Conservation (phyloP, 1,140 invertebrate species). For the Limonius californicus region DNA sequence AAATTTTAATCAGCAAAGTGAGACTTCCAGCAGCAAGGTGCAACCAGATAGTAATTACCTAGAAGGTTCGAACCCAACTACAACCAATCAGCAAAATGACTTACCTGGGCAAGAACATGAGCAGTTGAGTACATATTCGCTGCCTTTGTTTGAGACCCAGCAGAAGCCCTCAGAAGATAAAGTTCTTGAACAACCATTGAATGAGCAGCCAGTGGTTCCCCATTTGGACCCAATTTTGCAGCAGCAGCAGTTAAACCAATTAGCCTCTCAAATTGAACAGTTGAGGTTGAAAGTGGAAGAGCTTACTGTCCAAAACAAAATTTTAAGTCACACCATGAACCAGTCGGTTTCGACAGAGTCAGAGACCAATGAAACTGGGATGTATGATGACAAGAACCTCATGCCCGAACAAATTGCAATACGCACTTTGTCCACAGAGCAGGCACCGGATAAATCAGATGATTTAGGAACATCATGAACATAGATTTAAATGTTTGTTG, state of each 20-base stretch:
- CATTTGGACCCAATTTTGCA: conserved; percentile 29
- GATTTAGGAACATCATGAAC: too few relatives aligned
- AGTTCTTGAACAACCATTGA: not conserved
- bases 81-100: not conserved
- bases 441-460: not conserved
- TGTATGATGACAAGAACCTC: not conserved
- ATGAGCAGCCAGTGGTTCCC: not conserved
- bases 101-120: too few relatives aligned
- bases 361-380: not conserved
- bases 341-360: not conserved
- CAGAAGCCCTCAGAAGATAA: not conserved
- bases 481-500: too few relatives aligned
- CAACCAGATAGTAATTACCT: not conserved
- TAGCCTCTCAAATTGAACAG: conserved; percentile 42
- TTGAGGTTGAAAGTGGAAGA: conserved; percentile 38
- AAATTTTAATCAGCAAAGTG: not conserved
- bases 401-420: not conserved
- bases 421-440: not conserved
- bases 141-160: too few relatives aligned
- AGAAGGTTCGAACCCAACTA: not conserved
- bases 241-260: conserved; percentile 37
- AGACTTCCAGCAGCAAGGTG: not conserved
- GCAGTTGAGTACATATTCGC: too few relatives aligned
- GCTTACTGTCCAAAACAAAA: conserved; percentile 39
- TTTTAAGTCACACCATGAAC: conserved; percentile 30